Conservation (phyloP, 2,888 invertebrate species). For the Chloroclysta siterata region DNA sequence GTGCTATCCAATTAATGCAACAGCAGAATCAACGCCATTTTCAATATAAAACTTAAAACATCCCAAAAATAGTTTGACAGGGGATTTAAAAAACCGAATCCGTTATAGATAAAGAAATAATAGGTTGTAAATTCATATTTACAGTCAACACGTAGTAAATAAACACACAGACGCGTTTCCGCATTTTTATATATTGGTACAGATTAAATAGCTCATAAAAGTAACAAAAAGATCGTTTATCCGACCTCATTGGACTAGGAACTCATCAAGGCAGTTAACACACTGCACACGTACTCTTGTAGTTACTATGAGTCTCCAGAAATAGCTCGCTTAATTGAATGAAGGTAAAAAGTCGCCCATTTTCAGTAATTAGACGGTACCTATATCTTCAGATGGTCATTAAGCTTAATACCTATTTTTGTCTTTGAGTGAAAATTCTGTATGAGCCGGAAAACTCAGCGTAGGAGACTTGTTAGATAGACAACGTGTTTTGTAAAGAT, state of each 20-base stretch:
- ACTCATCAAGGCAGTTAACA: slow-evolving; percentile 15
- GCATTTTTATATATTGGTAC: no score
- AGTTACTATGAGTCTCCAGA: slow-evolving; percentile 4
- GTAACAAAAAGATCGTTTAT: slow-evolving; percentile 19
- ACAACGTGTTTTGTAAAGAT: no score
- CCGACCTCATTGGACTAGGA: slow-evolving; percentile 6
- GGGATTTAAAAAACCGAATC: no score
- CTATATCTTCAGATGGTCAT: slow-evolving; percentile 64
- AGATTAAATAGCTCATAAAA: not conserved
- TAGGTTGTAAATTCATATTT: no score
- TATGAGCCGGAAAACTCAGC: no score
- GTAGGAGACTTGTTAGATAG: not conserved
- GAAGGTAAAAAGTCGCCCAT: slow-evolving; percentile 36
- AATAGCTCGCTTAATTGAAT: slow-evolving; percentile 26
- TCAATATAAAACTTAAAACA: no score
- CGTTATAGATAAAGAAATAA: no score
- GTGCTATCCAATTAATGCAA: no score
- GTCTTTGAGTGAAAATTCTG: slow-evolving; percentile 19
- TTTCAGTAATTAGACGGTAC: slow-evolving; percentile 69
- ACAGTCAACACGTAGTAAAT: no score
- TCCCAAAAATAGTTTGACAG: no score
- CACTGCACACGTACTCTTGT: slow-evolving; percentile 20
- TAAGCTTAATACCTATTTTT: slow-evolving; percentile 61
- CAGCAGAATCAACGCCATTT: no score
- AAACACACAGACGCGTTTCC: no score